phyloP scores from a whole-genome alignment of 2,113 vertebrate genomes.

The Leptosomus discolor region DNA sequence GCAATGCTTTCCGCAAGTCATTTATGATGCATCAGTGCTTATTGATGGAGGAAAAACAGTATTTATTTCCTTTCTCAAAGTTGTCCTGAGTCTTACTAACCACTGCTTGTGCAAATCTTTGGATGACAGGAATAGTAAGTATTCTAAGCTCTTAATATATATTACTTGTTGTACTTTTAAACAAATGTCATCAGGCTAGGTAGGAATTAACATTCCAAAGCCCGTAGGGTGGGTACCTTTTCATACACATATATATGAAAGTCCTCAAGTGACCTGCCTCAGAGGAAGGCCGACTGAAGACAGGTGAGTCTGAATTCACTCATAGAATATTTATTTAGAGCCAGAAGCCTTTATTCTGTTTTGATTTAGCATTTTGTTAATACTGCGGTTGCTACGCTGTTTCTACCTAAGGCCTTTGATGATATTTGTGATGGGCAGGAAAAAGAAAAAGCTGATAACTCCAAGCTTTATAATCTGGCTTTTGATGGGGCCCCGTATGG shows the following conservation, averaged over 20 bases:
- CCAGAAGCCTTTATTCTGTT: not conserved
- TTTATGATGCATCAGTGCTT: not conserved
- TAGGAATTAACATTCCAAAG: slow-evolving; percentile 65
- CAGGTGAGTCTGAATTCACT: slow-evolving; percentile 64
- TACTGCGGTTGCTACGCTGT: not conserved
- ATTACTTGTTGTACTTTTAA: slow-evolving; percentile 50
- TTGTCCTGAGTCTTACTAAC: not conserved
- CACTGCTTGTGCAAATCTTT: slow-evolving; percentile 6
- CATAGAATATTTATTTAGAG: not conserved
- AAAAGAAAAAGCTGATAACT: not conserved
- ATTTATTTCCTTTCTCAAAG: slow-evolving; percentile 29
- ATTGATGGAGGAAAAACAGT: not conserved
- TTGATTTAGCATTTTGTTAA: not conserved
- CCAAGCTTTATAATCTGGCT: not conserved
- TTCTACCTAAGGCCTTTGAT: not conserved
- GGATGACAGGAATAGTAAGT: slow-evolving; percentile 54
- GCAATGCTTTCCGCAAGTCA: not conserved
- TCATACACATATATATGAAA: slow-evolving; percentile 55
- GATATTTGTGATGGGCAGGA: not conserved
- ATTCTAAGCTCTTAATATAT: slow-evolving; percentile 64
- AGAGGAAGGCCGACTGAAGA: slow-evolving; percentile 18
- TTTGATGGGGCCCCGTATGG: not conserved
- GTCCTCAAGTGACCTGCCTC: not conserved
- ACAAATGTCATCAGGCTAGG: slow-evolving; percentile 32
- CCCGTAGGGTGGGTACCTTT: slow-evolving; percentile 17